These are phyloP conservation scores for Anas platyrhynchos DNA, from an alignment of 2,113 vertebrate species.

Conservation along the genomic window DNA sequence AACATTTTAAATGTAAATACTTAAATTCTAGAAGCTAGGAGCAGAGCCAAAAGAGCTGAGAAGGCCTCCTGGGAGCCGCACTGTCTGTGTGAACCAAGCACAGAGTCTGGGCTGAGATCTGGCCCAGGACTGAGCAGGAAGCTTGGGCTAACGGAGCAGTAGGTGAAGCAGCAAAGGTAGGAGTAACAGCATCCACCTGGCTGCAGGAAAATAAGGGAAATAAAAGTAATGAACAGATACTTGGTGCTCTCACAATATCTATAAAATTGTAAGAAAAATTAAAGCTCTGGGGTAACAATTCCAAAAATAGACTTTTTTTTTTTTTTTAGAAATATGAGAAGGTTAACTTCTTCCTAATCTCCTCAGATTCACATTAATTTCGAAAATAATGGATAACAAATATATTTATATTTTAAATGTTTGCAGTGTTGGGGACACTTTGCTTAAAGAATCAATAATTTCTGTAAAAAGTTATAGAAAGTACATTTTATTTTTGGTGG, in stretches of 20 bases:
- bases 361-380: not conserved
- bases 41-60: not conserved
- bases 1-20: not conserved
- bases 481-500: not conserved
- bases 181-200: rapidly evolving
- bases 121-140: not conserved
- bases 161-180: not conserved
- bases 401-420: not conserved
- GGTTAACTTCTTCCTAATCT: not conserved
- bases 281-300: not conserved
- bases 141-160: too few species aligned
- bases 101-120: not conserved
- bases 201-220: not conserved
- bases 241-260: not conserved
- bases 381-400: not conserved
- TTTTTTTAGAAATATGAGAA: not conserved
- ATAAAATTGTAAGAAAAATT: not conserved
- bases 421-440: not conserved
- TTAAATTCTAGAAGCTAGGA: not conserved
- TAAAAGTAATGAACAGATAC: not conserved
- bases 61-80: not conserved
- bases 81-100: not conserved
- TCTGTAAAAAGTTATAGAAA: not conserved
- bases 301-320: not conserved
- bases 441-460: not conserved